A percentile compares a stretch with the other conserved stretches of the same genome.
Evolutionary conservation across 2,888 invertebrate genomes (phyloP).

Genomic region (Nyleta sp.): DNA sequence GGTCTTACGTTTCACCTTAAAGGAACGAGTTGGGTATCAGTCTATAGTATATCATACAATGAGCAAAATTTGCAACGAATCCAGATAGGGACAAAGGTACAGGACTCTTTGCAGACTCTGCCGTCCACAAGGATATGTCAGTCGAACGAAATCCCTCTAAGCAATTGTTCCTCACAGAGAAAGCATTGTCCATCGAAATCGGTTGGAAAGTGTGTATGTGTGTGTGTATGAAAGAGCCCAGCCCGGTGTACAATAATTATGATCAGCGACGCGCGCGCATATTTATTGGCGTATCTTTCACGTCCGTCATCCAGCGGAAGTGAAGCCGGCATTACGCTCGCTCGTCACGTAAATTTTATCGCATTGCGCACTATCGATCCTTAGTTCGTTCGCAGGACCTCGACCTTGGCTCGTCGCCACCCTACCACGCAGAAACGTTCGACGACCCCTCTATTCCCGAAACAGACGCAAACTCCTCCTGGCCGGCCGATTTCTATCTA

Average conservation of each 20-base stretch:
- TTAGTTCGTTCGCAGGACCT: constrained; percentile 71
- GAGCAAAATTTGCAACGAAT: too few species aligned
- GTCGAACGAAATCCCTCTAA: too few species aligned
- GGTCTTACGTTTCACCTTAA: too few species aligned
- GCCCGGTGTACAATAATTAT: constrained; percentile 31
- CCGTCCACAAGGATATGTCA: too few species aligned
- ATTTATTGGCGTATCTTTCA: constrained; percentile 39
- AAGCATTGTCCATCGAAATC: too few species aligned
- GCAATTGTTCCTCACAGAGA: too few species aligned
- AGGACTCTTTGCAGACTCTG: too few species aligned
- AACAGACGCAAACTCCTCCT: constrained; percentile 36
- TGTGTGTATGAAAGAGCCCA: not conserved
- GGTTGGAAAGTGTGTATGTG: not conserved
- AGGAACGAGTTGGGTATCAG: too few species aligned
- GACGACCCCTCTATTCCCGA: constrained; percentile 58
- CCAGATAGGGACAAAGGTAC: too few species aligned
- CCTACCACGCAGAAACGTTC: constrained; percentile 59
- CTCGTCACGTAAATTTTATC: constrained; percentile 63
- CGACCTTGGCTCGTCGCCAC: constrained; percentile 78
- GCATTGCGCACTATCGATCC: constrained; percentile 73
- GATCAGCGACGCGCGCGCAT: constrained; percentile 27
- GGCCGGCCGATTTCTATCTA: constrained; percentile 49
- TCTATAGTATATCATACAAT: too few species aligned
- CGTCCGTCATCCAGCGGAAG: constrained; percentile 52
- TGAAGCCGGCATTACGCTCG: constrained; percentile 47